Evolutionary conservation across 2,888 invertebrate species (phyloP), one percentile per base, ranked within the genome.

Genomic region (Trichopoda pennipes): DNA sequence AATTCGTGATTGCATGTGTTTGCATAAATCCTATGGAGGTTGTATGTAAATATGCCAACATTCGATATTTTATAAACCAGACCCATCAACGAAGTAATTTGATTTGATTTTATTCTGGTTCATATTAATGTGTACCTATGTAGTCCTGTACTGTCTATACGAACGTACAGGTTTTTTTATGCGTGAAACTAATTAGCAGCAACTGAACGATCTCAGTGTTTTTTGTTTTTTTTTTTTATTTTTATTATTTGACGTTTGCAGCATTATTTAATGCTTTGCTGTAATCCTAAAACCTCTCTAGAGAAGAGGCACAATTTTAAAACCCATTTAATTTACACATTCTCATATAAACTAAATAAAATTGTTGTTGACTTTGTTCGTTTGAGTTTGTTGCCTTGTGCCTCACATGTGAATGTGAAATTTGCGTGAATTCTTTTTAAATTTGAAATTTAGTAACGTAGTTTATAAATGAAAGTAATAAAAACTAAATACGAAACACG

Each of bases 141-240:
- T n/a, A n/a, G n/a, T n/a, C 44, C 14, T 17, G 23, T 35, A 35
- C 8, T 47, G 12, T 42, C 2, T 53, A 14, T 55, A 44, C 38
- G 19, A 19, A n/a, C 14, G 51, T 72, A 16, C 49, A 32, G 56
- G 17, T 51, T 42, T 44, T 63, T 74, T 49, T 60, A 23, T 64
- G 73, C 84, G 75, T 79, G 80, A 84, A 82, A 78, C 84, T 85
- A 85, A 85, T 85, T 85, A 83, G 80, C 78, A 78, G 63, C 83
- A 84, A 85, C 78, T 84, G 73, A 83, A 53, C 79, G 56, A 75
- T 78, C 76, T 76, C 56, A 53, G 72, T 72, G 47, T 70, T 74
- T 61, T 74, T 56, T 74, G 32, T 19, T 53, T 38, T 61, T 14
- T 70, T 74, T 61, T 74, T 56, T 74, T 44, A 28, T 53, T 38